Evolutionary conservation across 2,888 invertebrate genomes (phyloP).

Genomic region (Anoplius nigerrimus): DNA sequence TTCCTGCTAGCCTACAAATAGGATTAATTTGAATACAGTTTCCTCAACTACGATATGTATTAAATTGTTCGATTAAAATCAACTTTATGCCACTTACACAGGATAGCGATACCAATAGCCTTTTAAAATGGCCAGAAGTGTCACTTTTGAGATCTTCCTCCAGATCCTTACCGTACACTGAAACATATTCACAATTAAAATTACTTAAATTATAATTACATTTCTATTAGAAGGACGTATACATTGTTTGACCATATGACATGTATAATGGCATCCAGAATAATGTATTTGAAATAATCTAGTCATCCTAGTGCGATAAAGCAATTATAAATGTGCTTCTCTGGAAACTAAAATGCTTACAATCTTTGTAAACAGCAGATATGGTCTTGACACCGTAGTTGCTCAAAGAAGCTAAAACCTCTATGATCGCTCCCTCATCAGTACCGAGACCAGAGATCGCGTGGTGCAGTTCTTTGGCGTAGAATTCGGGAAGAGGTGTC

Average conservation of each 20-base stretch:
- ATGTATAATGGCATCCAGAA: too few relatives aligned
- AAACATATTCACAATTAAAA: not conserved
- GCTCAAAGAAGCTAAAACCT: conserved; percentile 90
- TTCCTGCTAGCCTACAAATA: conserved; percentile 80
- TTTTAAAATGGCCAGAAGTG: conserved; percentile 93
- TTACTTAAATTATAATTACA: not conserved
- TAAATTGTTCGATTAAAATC: not conserved
- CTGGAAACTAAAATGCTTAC: conserved; percentile 77
- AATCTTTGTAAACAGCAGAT: conserved; percentile 84
- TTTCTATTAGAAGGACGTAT: not conserved
- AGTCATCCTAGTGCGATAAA: not conserved
- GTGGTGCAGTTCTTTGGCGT: conserved; percentile 88
- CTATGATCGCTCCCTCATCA: conserved; percentile 86
- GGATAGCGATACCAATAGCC: conserved; percentile 89
- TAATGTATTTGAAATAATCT: too few relatives aligned
- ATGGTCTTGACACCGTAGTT: conserved; percentile 90
- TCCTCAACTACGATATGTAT: too few relatives aligned
- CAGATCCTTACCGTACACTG: conserved; percentile 87
- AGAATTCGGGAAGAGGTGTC: conserved; percentile 89
- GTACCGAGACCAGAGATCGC: conserved; percentile 83
- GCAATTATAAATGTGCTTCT: not conserved
- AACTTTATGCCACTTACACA: conserved; percentile 71
- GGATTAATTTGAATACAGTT: not conserved
- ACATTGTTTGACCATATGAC: too few relatives aligned
- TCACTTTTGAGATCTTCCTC: conserved; percentile 91